A percentile compares a stretch with the other conserved stretches of the same genome.
Evolutionary conservation across 1,140 invertebrate genomes (phyloP).

Genomic region (Odontomachus brunneus): DNA sequence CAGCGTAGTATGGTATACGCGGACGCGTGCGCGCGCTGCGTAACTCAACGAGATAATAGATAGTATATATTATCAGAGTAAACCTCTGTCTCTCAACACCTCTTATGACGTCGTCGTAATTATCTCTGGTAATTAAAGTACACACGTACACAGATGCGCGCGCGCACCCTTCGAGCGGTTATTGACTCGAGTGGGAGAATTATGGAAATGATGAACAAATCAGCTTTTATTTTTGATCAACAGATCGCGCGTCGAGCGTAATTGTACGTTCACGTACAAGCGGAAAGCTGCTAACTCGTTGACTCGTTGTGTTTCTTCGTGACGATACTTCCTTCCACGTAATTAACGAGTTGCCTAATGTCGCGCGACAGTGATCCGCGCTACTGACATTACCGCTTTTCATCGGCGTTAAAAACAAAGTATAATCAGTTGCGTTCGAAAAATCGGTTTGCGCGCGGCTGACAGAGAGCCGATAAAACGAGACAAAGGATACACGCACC

Average conservation of each 20-base stretch:
- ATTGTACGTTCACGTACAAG: not conserved
- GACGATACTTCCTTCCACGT: no score
- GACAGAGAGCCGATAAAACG: no score
- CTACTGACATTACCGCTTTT: no score
- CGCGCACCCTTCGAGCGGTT: constrained; percentile 60
- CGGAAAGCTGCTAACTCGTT: no score
- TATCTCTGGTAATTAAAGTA: constrained; percentile 75
- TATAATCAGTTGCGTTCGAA: no score
- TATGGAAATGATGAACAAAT: constrained; percentile 68
- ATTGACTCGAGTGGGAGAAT: constrained; percentile 66
- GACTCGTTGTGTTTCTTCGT: no score
- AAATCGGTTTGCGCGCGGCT: no score
- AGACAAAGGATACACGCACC: no score
- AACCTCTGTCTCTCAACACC: constrained; percentile 69
- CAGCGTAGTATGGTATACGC: constrained; percentile 20
- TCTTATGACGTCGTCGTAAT: constrained; percentile 73
- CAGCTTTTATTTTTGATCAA: constrained; percentile 35
- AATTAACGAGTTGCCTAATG: no score
- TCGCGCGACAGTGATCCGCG: no score
- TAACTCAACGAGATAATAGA: constrained; percentile 73
- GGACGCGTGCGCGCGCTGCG: constrained; percentile 48
- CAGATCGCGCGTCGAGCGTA: constrained; percentile 5
- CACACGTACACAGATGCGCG: constrained; percentile 8
- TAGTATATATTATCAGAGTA: constrained; percentile 73
- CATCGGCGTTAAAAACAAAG: no score